Evolutionary conservation across 2,113 vertebrate genomes (phyloP).

Genomic region (Lycaon pictus): DNA sequence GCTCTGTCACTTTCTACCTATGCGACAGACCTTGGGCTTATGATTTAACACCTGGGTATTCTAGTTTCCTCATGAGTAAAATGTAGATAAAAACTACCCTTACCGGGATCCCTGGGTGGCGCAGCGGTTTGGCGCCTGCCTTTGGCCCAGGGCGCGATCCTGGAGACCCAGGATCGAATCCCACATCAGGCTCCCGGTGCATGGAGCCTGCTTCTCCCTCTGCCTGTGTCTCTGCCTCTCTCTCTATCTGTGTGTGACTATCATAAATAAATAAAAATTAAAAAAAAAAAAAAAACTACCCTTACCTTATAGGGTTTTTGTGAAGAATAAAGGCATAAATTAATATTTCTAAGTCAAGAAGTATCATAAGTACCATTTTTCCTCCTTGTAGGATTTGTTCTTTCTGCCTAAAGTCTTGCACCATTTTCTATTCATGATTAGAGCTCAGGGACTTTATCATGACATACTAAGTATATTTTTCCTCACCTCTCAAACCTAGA

Average conservation of each 20-base stretch:
- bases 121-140: too few relatives aligned
- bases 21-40: background rate
- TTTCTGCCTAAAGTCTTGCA: background rate
- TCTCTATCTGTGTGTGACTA: too few relatives aligned
- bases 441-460: background rate
- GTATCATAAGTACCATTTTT: background rate
- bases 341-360: background rate
- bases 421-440: background rate
- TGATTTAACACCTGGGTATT: background rate
- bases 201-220: too few relatives aligned
- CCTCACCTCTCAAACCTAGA: background rate
- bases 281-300: background rate
- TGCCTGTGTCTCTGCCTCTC: too few relatives aligned
- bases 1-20: background rate
- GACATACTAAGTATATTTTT: background rate
- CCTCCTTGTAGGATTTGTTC: background rate
- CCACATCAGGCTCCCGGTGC: too few relatives aligned
- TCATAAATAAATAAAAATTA: too few relatives aligned
- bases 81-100: background rate
- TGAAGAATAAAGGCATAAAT: background rate
- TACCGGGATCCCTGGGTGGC: too few relatives aligned
- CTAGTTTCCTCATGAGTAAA: background rate
- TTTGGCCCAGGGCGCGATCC: too few relatives aligned
- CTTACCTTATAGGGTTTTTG: background rate
- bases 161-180: too few relatives aligned